Evolutionary conservation across 2,113 vertebrate genomes (phyloP), one percentile per base, ranked within the genome.

Genomic region (Nestor notabilis): DNA sequence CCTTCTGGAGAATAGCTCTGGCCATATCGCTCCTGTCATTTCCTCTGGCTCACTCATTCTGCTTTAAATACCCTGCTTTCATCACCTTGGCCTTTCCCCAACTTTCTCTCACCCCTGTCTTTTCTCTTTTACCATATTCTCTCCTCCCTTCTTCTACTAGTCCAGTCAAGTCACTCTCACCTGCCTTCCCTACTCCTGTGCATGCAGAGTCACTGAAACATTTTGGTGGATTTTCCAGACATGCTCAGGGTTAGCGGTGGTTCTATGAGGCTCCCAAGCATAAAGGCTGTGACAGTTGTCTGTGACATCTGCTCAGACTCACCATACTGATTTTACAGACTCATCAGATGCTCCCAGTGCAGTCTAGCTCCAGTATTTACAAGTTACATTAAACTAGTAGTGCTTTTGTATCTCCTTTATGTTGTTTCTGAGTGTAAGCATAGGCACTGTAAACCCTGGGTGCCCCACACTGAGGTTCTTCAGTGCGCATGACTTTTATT

Each of bases 381-480:
- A 41, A 31, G 19, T 50, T 46, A 43, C 33, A 24, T 44, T 31
- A 46, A 23, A 71, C 14, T 20, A 53, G 20, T 44, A 55, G 29
- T 19, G 6, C 29, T 65, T 41, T 31, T 72, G 21, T 66, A 9
- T 46, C 23, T 88, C 19, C 46, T 82, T 3, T 83, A 15, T 46
- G 63, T 83, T 66, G 19, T 56, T 80, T 47, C 39, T 61, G 8
- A 6, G 24, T 14, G 52, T 76, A 64, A 80, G 28, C 6, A 20
- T 4, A 58, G 56, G 17, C 5, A 2, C 29, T 50, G 55, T 11
- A 72, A 60, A 53, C 15, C 2, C 35, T 0, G 0, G 14, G 8
- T 66, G 7, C 28, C 52, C 3, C 44, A 14, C 19, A 11, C 16
- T 1, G 10, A 86, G 21, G 17, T 58, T 43, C 25, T 82, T 70